These are phyloP conservation scores for Nomada ferruginata DNA, from an alignment of 2,888 invertebrate genomes.

Conservation along the genomic window DNA sequence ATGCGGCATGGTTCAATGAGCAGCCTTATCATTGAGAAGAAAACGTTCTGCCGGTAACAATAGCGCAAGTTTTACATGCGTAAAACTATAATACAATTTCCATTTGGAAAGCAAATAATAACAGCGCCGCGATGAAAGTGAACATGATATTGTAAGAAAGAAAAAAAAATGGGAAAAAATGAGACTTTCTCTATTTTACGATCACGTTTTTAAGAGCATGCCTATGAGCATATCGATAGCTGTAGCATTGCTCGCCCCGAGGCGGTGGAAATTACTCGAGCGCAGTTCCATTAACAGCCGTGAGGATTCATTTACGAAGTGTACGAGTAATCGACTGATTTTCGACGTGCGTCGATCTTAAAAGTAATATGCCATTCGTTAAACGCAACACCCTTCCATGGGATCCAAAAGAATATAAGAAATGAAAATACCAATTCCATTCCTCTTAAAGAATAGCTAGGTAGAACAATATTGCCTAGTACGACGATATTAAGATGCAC, in stretches of 20 bases:
- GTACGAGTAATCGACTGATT: slow-evolving; percentile 15
- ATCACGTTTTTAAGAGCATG: slow-evolving; percentile 1
- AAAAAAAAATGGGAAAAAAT: slow-evolving; percentile 12
- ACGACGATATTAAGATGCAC: no score
- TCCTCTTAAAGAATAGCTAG: no score
- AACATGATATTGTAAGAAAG: slow-evolving; percentile 23
- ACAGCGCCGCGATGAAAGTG: slow-evolving; percentile 50
- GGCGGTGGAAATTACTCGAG: slow-evolving; percentile 16
- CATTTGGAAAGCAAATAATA: slow-evolving; percentile 60
- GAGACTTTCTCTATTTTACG: slow-evolving; percentile 49
- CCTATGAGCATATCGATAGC: slow-evolving; percentile 18
- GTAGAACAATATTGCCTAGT: no score
- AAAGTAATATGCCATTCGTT: not conserved
- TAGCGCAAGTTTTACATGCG: not conserved
- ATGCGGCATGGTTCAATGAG: not conserved
- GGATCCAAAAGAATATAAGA: not conserved
- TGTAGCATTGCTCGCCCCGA: slow-evolving; percentile 4
- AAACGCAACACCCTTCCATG: no score
- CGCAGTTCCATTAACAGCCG: slow-evolving; percentile 26
- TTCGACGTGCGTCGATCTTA: not conserved
- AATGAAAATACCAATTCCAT: not conserved
- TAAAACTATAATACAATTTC: slow-evolving; percentile 33
- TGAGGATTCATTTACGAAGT: slow-evolving; percentile 41
- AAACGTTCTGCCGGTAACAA: slow-evolving; percentile 24
- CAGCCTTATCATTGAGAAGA: not conserved